Evolutionary conservation across 2,888 invertebrate species (phyloP).

Genomic region (Ectemnius continuus): DNA sequence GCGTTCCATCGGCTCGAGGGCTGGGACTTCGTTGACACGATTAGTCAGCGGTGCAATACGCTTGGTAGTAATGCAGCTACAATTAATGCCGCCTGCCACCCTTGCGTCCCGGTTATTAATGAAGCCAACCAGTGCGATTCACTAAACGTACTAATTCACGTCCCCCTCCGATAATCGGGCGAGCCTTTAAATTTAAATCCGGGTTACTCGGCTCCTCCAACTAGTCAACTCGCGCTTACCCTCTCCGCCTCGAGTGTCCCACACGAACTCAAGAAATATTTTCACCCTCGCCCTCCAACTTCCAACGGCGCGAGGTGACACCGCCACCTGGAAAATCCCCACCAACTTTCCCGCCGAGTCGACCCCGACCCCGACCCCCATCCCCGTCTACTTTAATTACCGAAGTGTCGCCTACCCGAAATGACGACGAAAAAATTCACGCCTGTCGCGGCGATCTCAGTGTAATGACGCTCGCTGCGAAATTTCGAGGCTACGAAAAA

Average conservation of each 20-base stretch:
- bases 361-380: neutral
- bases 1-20: constrained; percentile 51
- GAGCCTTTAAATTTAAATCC: too few relatives aligned
- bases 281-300: neutral
- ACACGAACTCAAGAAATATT: too few relatives aligned
- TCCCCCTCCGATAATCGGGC: neutral
- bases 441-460: neutral
- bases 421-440: neutral
- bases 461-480: neutral
- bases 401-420: neutral
- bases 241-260: too few relatives aligned
- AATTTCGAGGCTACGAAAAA: neutral
- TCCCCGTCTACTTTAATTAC: too few relatives aligned
- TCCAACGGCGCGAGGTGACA: constrained; percentile 5
- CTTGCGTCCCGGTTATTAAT: constrained; percentile 36
- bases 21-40: constrained; percentile 46
- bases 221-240: too few relatives aligned
- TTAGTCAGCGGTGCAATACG: constrained; percentile 55
- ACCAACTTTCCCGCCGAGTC: too few relatives aligned
- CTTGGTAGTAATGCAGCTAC: constrained; percentile 52
- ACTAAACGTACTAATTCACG: constrained; percentile 11
- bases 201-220: too few relatives aligned
- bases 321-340: too few relatives aligned
- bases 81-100: constrained; percentile 47
- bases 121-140: constrained; percentile 34